Base-by-base conservation (phyloP, 1,140 invertebrate genomes). In the Leucophenga varia region DNA sequence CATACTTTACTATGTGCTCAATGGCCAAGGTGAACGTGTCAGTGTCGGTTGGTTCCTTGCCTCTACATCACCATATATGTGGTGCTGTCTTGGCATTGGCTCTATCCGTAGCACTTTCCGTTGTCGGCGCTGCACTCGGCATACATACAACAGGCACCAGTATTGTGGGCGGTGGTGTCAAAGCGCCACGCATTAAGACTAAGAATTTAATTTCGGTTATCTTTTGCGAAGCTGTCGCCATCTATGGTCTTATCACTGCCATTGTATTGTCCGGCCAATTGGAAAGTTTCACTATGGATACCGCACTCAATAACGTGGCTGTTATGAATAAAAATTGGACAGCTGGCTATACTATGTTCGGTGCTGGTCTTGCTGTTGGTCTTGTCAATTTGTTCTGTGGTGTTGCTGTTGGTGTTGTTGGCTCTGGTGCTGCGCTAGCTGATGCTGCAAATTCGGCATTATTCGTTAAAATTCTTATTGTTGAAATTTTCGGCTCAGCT, bases 141-240 rank as follows among this genome's bases (percentile, higher is more conserved):
- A 97, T 98, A 60, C 91, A 94, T 75, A 94, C 93, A 31, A 96
- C 93, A 19, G 96, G 95, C 43, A 84, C 88, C 8, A 95, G 91
- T 61, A 98, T 98, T 71, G 79, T 97, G 25, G 95, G 96, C 39
- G 96, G 89, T 56, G 95, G 95, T 74, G 95, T 98, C 1, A 97
- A 97, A 80, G 93, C 95, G 10, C 96, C 95, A 2, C 80, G 95
- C 55, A 98, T 98, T 72, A 93, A 97, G 77, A 98, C 96, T 28
- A 98, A 98, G 78, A 98, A 98, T 79, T 84, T 98, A 53, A 95
- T 98, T 61, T 96, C 93, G 43, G 94, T 97, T 65, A 97, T 97
- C 76, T 97, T 97, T 80, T 97, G 94, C 76, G 95, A 97, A 79
- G 95, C 94, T 63, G 95, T 97, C 0, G 95, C 95, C 36, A 97